These are phyloP conservation scores for Apamea crenata DNA, from an alignment of 2,888 invertebrate genomes.

Conservation along the genomic window DNA sequence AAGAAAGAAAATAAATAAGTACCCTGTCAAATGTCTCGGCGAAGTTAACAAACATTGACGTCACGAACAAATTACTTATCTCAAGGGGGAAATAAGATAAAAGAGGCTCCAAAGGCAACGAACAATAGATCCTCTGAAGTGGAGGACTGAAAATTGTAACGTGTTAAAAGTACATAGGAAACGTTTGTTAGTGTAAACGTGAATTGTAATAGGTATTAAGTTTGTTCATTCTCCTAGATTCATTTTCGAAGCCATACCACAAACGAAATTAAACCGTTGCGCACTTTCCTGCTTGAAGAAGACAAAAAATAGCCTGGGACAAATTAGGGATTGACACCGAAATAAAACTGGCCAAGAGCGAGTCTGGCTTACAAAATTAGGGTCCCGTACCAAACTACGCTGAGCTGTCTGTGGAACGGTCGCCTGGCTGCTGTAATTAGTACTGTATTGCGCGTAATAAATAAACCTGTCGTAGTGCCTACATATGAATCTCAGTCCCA, in stretches of 20 bases:
- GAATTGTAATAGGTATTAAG: not conserved
- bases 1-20: conserved; percentile 68
- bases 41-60: conserved; percentile 71
- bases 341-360: not conserved
- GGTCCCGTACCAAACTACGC: not conserved
- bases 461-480: not conserved
- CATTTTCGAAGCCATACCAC: not conserved
- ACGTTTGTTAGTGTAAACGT: conserved; percentile 15
- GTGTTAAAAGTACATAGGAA: conserved; percentile 24
- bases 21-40: conserved; percentile 73
- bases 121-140: conserved; percentile 59
- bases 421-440: not conserved
- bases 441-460: not conserved
- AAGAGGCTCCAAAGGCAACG: conserved; percentile 57
- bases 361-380: not conserved
- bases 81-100: conserved; percentile 63
- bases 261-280: not conserved
- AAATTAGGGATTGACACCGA: not conserved
- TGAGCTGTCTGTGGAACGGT: not conserved
- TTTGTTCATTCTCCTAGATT: not conserved
- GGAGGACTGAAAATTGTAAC: conserved; percentile 41
- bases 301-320: not conserved
- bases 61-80: conserved; percentile 69
- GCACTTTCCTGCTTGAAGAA: not conserved
- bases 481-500: not conserved